Base-by-base conservation (phyloP, 2,113 vertebrate genomes). In the Neodon shergylaensis region DNA sequence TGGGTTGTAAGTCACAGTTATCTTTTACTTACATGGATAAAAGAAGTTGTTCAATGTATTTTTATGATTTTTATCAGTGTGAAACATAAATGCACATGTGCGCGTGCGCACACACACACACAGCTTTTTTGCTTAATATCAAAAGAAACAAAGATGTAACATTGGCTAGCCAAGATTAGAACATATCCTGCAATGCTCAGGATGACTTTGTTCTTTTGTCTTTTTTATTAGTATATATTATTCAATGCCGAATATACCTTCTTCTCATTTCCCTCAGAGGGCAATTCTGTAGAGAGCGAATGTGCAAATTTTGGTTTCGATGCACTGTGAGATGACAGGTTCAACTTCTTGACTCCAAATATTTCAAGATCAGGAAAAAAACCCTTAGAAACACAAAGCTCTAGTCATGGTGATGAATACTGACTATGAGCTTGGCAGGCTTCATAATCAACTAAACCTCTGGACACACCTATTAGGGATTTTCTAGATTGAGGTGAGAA, bases 31-130 rank as follows among this genome's bases (percentile, higher is more conserved):
- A 22, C 26, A 68, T 49, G 26, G 66, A 28, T 72, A 88, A 86
- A 96, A 52, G 68, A 49, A 28, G 24, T 94, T 93, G 42, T 85
- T 88, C 36, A 54, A n/a, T 86, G 19, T 68, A 89, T 70, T 90
- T 94, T 73, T 92, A 47, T 58, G 26, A 22, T 33, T 89, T 88
- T 82, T 36, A 73, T n/a, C 66, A 85, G 70, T 79, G 26, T 82
- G n/a, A 73, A 79, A n/a, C 31, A n/a, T 17, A 49, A 7, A 36
- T 28, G 17, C 13, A 72, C 24, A 81, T 5, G 61, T 17, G 28
- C 0, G 17, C 0, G 12, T 0, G 33, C 17, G 16, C 12, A 54
- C n/a, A 68, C 33, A 58, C n/a, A 58, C 5, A 33, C 26, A 68
- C 31, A 52, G 33, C 13, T 39, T 92, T 65, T 72, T 42, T 12